phyloP scores from a whole-genome alignment of 1,140 invertebrate species.

The Hycleus cichorii region DNA sequence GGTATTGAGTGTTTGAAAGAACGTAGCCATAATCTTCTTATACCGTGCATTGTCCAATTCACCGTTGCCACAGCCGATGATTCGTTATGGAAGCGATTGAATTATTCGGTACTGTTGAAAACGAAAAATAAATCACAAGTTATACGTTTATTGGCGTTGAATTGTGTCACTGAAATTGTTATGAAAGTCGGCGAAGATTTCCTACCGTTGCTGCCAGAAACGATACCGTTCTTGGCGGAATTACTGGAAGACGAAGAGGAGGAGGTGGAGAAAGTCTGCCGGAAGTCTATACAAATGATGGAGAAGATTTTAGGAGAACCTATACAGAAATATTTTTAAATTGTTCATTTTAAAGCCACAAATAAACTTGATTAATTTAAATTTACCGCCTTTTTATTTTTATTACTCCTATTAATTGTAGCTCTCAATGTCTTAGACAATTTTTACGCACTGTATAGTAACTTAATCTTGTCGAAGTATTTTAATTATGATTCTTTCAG shows the following conservation, averaged over 20 bases:
- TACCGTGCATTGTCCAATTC: slow-evolving; percentile 73
- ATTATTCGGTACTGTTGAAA: slow-evolving; percentile 84
- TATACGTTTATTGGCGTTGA: slow-evolving; percentile 53
- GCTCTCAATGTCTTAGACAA: no score
- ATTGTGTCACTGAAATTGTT: slow-evolving; percentile 62
- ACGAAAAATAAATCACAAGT: slow-evolving; percentile 65
- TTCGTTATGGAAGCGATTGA: slow-evolving; percentile 77
- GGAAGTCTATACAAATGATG: slow-evolving; percentile 65
- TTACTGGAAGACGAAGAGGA: slow-evolving; percentile 76
- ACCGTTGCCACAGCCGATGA: slow-evolving; percentile 76
- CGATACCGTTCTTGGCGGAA: slow-evolving; percentile 76
- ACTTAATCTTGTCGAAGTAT: no score
- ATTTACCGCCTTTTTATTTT: no score
- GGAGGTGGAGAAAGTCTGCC: slow-evolving; percentile 65
- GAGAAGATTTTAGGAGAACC: slow-evolving; percentile 78
- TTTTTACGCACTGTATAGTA: no score
- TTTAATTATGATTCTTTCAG: no score
- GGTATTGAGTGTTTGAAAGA: slow-evolving; percentile 52
- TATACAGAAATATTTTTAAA: slow-evolving; percentile 73
- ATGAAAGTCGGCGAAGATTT: slow-evolving; percentile 74
- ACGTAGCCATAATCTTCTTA: slow-evolving; percentile 56
- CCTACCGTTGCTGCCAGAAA: slow-evolving; percentile 70
- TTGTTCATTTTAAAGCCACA: no score
- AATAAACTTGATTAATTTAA: no score
- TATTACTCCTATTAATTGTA: no score